These are phyloP conservation scores for Phortica magna DNA, from an alignment of 2,888 invertebrate species.

Conservation along the genomic window DNA sequence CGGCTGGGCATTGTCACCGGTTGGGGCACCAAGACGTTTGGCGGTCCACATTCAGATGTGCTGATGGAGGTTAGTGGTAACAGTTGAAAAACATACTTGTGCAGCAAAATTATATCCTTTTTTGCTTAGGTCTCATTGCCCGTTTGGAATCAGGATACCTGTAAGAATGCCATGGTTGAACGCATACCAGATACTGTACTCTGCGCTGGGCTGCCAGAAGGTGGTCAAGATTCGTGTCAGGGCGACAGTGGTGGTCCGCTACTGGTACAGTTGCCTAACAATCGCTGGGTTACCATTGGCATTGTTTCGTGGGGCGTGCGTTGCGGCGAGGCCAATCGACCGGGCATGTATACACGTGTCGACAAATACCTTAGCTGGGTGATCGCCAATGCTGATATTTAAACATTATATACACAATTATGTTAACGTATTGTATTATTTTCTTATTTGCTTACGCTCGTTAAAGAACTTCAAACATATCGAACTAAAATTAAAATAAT, in stretches of 20 bases:
- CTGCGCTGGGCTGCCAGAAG: constrained; percentile 87
- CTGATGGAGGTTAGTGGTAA: constrained; percentile 84
- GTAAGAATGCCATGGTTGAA: constrained; percentile 82
- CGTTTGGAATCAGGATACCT: constrained; percentile 85
- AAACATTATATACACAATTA: constrained; percentile 22
- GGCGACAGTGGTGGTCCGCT: constrained; percentile 85
- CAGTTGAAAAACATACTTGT: background rate
- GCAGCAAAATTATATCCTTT: background rate
- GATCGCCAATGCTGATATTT: constrained; percentile 74
- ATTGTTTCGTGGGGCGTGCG: constrained; percentile 92
- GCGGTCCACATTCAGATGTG: constrained; percentile 84
- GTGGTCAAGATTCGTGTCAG: constrained; percentile 91
- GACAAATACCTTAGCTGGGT: constrained; percentile 75
- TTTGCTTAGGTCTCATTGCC: constrained; percentile 80
- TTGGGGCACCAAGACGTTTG: constrained; percentile 88
- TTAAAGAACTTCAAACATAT: no score
- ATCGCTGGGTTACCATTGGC: constrained; percentile 88
- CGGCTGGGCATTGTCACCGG: constrained; percentile 85
- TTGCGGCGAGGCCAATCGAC: constrained; percentile 86
- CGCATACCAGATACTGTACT: constrained; percentile 84
- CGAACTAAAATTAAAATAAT: no score
- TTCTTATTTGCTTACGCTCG: no score
- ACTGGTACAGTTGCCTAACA: constrained; percentile 85
- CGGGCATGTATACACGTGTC: constrained; percentile 89
- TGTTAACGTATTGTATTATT: no score